A percentile compares a stretch with the other conserved stretches of the same genome.
Conservation (phyloP, 2,888 invertebrate species). For the Campoplex capitator region DNA sequence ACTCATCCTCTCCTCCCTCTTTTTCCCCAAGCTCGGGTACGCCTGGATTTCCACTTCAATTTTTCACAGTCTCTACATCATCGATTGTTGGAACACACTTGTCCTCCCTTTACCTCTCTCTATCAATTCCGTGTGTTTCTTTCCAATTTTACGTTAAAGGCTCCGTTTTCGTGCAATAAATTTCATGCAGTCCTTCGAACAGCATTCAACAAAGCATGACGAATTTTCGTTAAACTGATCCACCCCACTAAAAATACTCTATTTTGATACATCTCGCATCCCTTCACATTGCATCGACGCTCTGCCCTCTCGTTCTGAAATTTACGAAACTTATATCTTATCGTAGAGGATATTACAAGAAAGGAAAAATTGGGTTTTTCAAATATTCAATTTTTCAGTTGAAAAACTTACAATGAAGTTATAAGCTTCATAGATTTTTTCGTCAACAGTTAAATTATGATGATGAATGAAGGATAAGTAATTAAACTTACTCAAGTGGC, state of each 20-base stretch:
- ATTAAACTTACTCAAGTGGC: background rate
- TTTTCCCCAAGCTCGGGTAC: background rate
- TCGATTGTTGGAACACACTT: slow-evolving; percentile 52
- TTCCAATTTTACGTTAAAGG: background rate
- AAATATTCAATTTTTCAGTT: background rate
- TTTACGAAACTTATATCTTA: background rate
- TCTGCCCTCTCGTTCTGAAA: background rate
- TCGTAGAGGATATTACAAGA: background rate
- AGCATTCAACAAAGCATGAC: slow-evolving; percentile 14
- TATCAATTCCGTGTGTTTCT: background rate
- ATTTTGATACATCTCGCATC: background rate
- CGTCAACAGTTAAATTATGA: background rate
- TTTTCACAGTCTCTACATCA: slow-evolving; percentile 23
- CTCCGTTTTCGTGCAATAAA: slow-evolving; percentile 3
- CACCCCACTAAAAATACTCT: background rate
- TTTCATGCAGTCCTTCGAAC: background rate
- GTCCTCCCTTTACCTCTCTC: background rate
- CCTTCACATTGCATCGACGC: background rate
- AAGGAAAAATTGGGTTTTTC: background rate
- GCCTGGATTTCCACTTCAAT: slow-evolving; percentile 26
- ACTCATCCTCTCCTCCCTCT: background rate
- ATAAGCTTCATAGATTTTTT: background rate
- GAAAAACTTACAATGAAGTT: background rate
- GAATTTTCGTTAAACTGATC: slow-evolving; percentile 20
- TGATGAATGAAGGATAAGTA: background rate